phyloP scores from a whole-genome alignment of 2,113 vertebrate species.

The Tinamus guttatus region DNA sequence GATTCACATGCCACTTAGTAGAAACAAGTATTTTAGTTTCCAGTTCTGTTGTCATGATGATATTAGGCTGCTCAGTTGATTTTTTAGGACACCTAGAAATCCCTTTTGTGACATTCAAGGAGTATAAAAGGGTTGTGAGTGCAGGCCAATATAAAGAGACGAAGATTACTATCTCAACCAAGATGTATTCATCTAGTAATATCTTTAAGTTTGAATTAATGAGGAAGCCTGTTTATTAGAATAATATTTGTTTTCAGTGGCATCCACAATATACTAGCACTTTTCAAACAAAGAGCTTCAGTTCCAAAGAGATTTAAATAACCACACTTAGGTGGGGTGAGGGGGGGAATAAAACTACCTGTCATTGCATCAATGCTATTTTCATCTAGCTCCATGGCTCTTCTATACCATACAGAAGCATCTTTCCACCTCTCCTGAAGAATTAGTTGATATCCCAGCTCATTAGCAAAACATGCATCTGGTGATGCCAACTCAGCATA shows the following conservation, averaged over 20 bases:
- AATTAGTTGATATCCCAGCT: conserved; percentile 76
- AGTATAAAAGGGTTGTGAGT: not conserved
- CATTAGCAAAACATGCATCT: conserved; percentile 52
- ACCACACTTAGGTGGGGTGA: not conserved
- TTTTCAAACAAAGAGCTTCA: not conserved
- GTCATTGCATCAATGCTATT: conserved; percentile 65
- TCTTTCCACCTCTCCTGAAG: conserved; percentile 74
- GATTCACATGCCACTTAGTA: not conserved
- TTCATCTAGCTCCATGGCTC: conserved; percentile 72
- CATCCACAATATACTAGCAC: not conserved
- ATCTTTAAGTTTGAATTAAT: not conserved
- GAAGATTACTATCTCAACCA: not conserved
- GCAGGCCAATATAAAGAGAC: not conserved
- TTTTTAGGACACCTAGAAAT: not conserved
- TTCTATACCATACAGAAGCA: conserved; percentile 69
- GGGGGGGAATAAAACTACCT: conserved; percentile 48
- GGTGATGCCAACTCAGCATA: conserved; percentile 7
- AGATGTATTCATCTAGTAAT: not conserved
- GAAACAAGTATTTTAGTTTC: not conserved
- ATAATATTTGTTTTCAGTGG: not conserved
- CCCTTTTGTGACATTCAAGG: not conserved
- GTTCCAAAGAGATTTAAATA: not conserved
- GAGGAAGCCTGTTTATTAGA: not conserved
- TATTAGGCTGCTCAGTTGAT: not conserved
- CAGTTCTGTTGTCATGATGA: not conserved